Percentiles rank a stretch among this genome's conserved stretches.
Conservation (phyloP, 2,888 invertebrate species). For the Schizotus pectinicornis region DNA sequence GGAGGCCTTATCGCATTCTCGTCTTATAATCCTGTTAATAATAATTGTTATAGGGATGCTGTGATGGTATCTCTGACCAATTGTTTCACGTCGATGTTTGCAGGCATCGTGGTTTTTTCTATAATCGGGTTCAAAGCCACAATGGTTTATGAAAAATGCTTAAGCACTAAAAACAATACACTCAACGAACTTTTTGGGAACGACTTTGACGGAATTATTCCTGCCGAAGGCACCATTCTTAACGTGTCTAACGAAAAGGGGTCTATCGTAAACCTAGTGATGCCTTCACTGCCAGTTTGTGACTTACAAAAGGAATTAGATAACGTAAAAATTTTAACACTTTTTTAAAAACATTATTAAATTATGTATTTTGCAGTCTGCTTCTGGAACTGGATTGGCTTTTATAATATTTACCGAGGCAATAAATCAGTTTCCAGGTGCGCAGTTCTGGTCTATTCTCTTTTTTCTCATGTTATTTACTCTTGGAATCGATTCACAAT, state of each 20-base stretch:
- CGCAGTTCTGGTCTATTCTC: constrained; percentile 94
- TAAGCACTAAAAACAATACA: constrained; percentile 68
- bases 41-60: constrained; percentile 94
- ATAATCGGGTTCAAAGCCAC: constrained; percentile 93
- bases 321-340: constrained; percentile 69
- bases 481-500: constrained; percentile 95
- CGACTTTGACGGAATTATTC: constrained; percentile 60
- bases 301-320: constrained; percentile 86
- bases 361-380: constrained; percentile 69
- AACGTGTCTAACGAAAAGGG: constrained; percentile 62
- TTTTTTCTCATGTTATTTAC: constrained; percentile 98
- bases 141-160: constrained; percentile 79
- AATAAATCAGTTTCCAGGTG: constrained; percentile 95
- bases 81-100: constrained; percentile 95
- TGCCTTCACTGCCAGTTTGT: constrained; percentile 76
- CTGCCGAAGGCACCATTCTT: constrained; percentile 64
- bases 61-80: constrained; percentile 91
- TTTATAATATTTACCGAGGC: constrained; percentile 98
- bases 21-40: constrained; percentile 96
- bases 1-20: constrained; percentile 96
- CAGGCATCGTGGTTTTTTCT: constrained; percentile 94
- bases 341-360: background rate
- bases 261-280: constrained; percentile 63
- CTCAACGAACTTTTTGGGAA: constrained; percentile 65
- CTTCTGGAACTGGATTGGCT: constrained; percentile 93